A percentile compares a stretch with the other conserved stretches of the same genome.
Evolutionary conservation across 2,888 invertebrate species (phyloP).

Genomic region (Anthophora plumipes): DNA sequence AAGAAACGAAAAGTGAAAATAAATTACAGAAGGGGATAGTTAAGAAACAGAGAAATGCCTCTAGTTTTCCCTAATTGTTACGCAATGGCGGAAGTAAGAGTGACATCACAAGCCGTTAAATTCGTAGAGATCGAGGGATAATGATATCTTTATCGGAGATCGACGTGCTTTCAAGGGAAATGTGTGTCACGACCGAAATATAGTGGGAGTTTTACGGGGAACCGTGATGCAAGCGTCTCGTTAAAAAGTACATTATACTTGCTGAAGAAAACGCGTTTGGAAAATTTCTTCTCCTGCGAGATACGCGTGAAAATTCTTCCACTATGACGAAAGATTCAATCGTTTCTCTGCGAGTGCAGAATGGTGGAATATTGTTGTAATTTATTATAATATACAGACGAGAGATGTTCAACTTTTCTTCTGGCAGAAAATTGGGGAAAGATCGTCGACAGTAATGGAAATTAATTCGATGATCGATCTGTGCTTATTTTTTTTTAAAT

Average conservation of each 20-base stretch:
- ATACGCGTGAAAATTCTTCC: too few relatives aligned
- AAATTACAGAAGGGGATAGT: neutral
- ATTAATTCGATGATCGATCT: too few relatives aligned
- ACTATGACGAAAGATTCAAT: too few relatives aligned
- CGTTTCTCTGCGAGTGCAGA: too few relatives aligned
- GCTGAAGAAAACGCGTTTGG: neutral
- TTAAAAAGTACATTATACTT: slow-evolving; percentile 11
- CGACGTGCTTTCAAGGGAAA: slow-evolving; percentile 39
- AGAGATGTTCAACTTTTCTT: too few relatives aligned
- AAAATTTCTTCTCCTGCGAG: slow-evolving; percentile 33
- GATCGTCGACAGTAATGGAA: too few relatives aligned
- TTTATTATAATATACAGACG: too few relatives aligned
- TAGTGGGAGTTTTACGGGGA: slow-evolving; percentile 43
- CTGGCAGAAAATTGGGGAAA: too few relatives aligned
- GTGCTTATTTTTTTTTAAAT: too few relatives aligned
- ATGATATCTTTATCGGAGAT: slow-evolving; percentile 53
- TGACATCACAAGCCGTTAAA: slow-evolving; percentile 28
- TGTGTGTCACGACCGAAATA: slow-evolving; percentile 67
- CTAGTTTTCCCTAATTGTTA: neutral
- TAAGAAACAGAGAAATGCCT: too few relatives aligned
- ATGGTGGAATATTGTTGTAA: neutral
- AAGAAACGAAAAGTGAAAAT: neutral
- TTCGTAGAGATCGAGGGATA: slow-evolving; percentile 46
- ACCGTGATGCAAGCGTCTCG: slow-evolving; percentile 35
- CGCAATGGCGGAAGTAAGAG: slow-evolving; percentile 11